Conservation (phyloP, 2,113 vertebrate species). For the Junco hyemalis region DNA sequence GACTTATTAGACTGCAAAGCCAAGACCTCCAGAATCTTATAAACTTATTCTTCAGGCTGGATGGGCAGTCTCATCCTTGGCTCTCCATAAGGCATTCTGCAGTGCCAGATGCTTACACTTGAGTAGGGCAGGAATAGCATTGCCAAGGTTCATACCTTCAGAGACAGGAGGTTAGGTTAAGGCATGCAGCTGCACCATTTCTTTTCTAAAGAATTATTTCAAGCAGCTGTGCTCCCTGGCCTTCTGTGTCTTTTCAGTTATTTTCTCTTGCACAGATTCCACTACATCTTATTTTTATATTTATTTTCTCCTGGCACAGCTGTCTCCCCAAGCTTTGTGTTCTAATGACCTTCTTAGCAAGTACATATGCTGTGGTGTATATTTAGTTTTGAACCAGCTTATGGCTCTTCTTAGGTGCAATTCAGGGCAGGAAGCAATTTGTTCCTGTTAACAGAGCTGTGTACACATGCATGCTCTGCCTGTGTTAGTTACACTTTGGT, state of each 20-base stretch:
- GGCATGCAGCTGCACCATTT: not conserved
- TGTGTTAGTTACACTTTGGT: not conserved
- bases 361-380: not conserved
- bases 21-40: not conserved
- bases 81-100: not conserved
- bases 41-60: not conserved
- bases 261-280: not conserved
- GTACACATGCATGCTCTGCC: not conserved
- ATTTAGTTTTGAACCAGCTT: constrained; percentile 6
- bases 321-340: not conserved
- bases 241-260: not conserved
- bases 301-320: not conserved
- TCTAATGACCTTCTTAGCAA: constrained; percentile 27
- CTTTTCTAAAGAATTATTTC: not conserved
- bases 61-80: not conserved
- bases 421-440: constrained; percentile 34
- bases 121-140: not conserved
- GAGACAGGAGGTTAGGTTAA: not conserved
- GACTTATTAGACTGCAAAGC: not conserved
- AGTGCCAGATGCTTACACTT: not conserved
- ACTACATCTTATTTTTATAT: not conserved
- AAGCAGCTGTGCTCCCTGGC: not conserved
- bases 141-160: not conserved
- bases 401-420: not conserved
- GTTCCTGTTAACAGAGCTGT: constrained; percentile 1